Percentiles rank a stretch among this genome's conserved stretches.
Conservation (phyloP, 2,113 vertebrate genomes). For the Promerops cafer region DNA sequence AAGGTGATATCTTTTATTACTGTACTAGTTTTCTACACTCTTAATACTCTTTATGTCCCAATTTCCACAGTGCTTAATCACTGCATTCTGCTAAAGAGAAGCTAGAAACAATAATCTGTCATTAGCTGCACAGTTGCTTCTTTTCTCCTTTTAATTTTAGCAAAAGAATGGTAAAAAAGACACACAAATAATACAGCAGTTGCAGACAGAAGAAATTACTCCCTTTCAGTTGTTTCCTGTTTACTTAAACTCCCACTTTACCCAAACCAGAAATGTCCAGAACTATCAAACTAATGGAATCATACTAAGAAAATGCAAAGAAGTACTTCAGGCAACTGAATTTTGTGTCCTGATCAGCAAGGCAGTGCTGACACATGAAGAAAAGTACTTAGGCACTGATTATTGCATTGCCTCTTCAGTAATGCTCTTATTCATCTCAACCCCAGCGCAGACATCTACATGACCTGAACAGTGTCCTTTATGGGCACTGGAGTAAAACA, state of each 20-base stretch:
- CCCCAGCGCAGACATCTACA: background rate
- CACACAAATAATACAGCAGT: background rate
- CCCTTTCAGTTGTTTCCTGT: background rate
- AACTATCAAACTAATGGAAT: background rate
- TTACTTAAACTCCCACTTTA: background rate
- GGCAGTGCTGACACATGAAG: background rate
- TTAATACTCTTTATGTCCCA: background rate
- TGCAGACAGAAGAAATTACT: background rate
- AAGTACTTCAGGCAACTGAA: background rate
- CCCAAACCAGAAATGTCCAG: background rate
- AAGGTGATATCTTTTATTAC: fast-evolving
- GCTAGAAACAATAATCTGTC: background rate
- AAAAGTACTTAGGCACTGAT: background rate
- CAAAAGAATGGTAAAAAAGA: background rate
- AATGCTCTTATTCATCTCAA: background rate
- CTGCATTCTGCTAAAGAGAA: background rate
- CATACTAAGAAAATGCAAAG: background rate
- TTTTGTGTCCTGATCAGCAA: background rate
- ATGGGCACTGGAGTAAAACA: background rate
- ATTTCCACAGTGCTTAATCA: background rate
- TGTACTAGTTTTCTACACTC: background rate
- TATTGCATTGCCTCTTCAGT: background rate
- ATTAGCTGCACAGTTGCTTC: background rate
- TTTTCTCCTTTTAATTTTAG: background rate
- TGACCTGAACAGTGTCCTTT: background rate